Conservation (phyloP, 2,888 invertebrate species). For the Hesperia comma region DNA sequence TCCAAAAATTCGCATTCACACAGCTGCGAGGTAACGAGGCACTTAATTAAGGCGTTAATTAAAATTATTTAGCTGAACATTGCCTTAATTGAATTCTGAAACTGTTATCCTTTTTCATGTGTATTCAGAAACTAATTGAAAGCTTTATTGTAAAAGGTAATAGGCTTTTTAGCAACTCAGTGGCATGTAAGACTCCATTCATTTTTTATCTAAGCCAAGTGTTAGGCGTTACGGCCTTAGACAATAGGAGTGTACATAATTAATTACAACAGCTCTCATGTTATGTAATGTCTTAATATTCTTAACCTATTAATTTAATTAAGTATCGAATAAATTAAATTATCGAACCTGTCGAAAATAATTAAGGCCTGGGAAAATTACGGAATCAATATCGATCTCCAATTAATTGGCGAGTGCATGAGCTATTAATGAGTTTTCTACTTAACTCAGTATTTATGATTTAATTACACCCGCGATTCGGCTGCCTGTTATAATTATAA, state of each 20-base stretch:
- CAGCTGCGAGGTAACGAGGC: constrained; percentile 18
- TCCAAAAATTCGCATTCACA: constrained; percentile 5
- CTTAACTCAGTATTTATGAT: constrained; percentile 15
- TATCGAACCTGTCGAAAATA: not conserved
- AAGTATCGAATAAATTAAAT: constrained; percentile 1
- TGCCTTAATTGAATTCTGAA: not conserved
- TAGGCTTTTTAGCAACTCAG: no score
- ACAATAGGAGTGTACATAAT: no score
- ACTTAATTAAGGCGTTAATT: constrained; percentile 20
- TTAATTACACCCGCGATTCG: constrained; percentile 4
- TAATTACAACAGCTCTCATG: no score
- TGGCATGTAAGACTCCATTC: no score
- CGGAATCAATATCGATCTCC: constrained; percentile 13
- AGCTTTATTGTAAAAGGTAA: not conserved
- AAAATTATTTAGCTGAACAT: constrained; percentile 14
- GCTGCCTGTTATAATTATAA: constrained; percentile 12
- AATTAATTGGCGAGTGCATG: constrained; percentile 14
- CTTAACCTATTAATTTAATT: not conserved
- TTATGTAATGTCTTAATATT: no score
- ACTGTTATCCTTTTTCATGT: constrained; percentile 1
- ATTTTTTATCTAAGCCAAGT: no score
- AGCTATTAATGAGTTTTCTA: constrained; percentile 15
- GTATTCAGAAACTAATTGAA: not conserved
- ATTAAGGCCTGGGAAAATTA: constrained; percentile 4
- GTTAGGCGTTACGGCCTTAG: no score